Evolutionary conservation across 2,113 vertebrate genomes (phyloP).

Genomic region (Clarias batrachus): DNA sequence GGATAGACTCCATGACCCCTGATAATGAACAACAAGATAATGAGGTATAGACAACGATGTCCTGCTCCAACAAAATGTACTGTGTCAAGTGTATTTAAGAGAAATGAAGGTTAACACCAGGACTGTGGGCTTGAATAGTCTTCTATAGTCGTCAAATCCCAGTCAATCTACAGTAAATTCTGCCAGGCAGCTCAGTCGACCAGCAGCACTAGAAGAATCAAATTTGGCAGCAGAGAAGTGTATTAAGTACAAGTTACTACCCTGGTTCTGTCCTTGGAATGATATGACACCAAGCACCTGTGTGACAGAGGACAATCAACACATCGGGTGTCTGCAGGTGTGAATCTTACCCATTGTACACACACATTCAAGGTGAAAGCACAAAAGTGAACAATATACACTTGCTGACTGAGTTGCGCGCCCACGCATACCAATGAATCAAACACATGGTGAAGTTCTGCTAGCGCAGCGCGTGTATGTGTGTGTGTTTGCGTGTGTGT

Average conservation of each 20-base stretch:
- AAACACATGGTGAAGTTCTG: slow-evolving; percentile 24
- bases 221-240: neutral
- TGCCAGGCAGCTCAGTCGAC: neutral
- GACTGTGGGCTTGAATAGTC: neutral
- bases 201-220: neutral
- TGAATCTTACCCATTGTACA: neutral
- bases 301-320: slow-evolving; percentile 14
- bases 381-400: neutral
- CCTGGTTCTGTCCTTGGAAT: neutral
- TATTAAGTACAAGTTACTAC: neutral
- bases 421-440: neutral
- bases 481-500: slow-evolving; percentile 7
- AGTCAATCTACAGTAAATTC: neutral
- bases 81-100: neutral
- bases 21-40: too few species aligned
- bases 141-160: neutral
- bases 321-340: slow-evolving; percentile 29
- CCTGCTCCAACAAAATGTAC: neutral
- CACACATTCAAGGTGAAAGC: neutral
- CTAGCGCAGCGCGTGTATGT: neutral
- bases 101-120: neutral
- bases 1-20: too few species aligned
- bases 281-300: neutral
- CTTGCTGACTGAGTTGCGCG: neutral
- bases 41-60: too few species aligned